Evolutionary conservation across 2,888 invertebrate genomes (phyloP).

Genomic region (Lasioglossum leucozonium): DNA sequence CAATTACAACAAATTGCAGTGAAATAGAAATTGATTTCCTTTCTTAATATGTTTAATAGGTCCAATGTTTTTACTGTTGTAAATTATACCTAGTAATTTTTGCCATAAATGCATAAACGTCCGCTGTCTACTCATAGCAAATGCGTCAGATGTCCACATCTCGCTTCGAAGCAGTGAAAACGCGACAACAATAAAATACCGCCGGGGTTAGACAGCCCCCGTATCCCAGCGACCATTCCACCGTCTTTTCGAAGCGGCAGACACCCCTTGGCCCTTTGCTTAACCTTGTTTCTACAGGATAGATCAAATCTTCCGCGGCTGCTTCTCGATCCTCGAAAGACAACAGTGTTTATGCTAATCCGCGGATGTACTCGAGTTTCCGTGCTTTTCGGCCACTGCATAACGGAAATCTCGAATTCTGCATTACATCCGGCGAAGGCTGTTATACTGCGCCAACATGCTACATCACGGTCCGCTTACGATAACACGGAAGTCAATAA

Average conservation of each 20-base stretch:
- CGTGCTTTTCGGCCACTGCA: slow-evolving; percentile 41
- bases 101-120: too few relatives aligned
- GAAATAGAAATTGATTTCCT: too few relatives aligned
- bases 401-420: slow-evolving; percentile 48
- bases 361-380: slow-evolving; percentile 29
- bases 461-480: background rate
- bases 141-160: too few relatives aligned
- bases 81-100: too few relatives aligned
- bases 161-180: too few relatives aligned
- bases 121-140: too few relatives aligned
- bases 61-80: too few relatives aligned
- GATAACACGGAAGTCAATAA: slow-evolving; percentile 26
- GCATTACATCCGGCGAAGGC: slow-evolving; percentile 21
- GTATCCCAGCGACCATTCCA: background rate
- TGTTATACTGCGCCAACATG: slow-evolving; percentile 26
- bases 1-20: too few relatives aligned
- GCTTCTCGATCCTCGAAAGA: slow-evolving; percentile 57
- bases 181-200: background rate
- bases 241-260: slow-evolving; percentile 29
- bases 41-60: too few relatives aligned
- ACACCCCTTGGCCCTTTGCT: slow-evolving; percentile 2
- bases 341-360: slow-evolving; percentile 65
- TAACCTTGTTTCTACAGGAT: slow-evolving; percentile 38
- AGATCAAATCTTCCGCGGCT: slow-evolving; percentile 50
- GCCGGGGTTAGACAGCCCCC: background rate